phyloP scores from a whole-genome alignment of 2,113 vertebrate species.

The Tenebrosternarchus preto region DNA sequence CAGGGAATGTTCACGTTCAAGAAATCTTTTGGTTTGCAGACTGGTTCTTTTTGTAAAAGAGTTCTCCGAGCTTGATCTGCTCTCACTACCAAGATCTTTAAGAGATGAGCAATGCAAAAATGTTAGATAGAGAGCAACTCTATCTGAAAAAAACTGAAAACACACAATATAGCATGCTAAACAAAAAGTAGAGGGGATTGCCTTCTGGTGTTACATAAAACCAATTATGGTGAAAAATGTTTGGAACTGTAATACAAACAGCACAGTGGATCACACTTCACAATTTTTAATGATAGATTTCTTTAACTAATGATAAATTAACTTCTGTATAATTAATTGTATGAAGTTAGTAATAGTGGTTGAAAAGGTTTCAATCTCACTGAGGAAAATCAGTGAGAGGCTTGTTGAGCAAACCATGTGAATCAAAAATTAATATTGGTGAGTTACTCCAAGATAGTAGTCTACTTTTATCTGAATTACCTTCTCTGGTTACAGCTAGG shows the following conservation, averaged over 20 bases:
- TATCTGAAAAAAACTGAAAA: not conserved
- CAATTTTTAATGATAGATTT: not conserved
- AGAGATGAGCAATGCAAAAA: conserved; percentile 74
- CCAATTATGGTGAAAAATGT: conserved; percentile 17
- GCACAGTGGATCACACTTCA: conserved; percentile 23
- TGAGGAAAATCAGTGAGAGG: conserved; percentile 25
- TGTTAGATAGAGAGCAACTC: conserved; percentile 57
- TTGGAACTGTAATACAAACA: not conserved
- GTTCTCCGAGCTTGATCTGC: conserved; percentile 69
- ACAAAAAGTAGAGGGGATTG: not conserved
- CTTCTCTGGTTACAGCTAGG: conserved; percentile 80
- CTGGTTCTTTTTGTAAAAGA: conserved; percentile 44
- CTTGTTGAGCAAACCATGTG: conserved; percentile 27
- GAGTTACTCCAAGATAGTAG: conserved; percentile 41
- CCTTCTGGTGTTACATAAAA: not conserved
- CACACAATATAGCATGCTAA: not conserved
- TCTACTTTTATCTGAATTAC: conserved; percentile 62
- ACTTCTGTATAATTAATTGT: conserved; percentile 4
- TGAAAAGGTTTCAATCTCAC: conserved; percentile 1
- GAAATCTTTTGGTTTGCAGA: not conserved
- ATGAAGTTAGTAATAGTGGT: conserved; percentile 60
- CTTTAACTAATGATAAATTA: not conserved
- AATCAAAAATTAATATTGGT: conserved; percentile 38
- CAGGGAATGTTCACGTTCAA: not conserved
- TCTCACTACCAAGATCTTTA: conserved; percentile 77